Base-by-base conservation (phyloP, 2,797 vertebrate genomes). In the Chaenodraco wilsoni region DNA sequence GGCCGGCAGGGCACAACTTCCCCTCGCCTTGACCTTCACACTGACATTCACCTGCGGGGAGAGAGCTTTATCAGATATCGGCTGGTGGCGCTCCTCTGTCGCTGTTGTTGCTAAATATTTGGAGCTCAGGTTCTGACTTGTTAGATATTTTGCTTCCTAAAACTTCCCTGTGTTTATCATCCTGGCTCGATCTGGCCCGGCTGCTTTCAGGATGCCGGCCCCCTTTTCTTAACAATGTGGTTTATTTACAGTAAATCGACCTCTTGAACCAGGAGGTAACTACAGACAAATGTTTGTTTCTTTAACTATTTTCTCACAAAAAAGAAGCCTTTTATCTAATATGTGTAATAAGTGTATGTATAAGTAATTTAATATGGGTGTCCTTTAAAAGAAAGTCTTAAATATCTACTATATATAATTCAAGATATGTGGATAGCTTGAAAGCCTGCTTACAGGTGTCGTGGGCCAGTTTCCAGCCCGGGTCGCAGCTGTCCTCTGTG, bases 381-480 rank as follows among this genome's bases (percentile, higher is more conserved):
- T 7, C 33, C 6, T 37, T 37, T 7, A 37, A 6, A 37, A 6
- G 8, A 37, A 6, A 37, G 33, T 37, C 33, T 9, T 37, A 7
- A 37, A 7, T 37, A 37, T 37, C 6, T 37, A 37, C 33, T 37
- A 37, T 37, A 37, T 3, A 51, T 19, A 4, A 43, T 54, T 5
- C 8, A 3, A 41, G 45, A 19, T 37, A 17, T 46, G 6, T 37
- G 5, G 15, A n/a, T 0, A 21, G 59, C 70, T 8, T 51, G 6
- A 57, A 63, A 6, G 1, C 16, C 23, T 81, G 43, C 89, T 92
- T 82, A 89, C 94, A 95, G 61, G 78, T 91, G 59, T 92, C 79
- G 75, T 90, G 91, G 81, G 94, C 90, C 83, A 95, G 91, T 74
- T 92, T 91, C 93, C 92, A 92, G 71, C 93, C 93, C 1, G 85